These are phyloP conservation scores for Coendou prehensilis DNA, from an alignment of 2,797 vertebrate species.

Conservation along the genomic window DNA sequence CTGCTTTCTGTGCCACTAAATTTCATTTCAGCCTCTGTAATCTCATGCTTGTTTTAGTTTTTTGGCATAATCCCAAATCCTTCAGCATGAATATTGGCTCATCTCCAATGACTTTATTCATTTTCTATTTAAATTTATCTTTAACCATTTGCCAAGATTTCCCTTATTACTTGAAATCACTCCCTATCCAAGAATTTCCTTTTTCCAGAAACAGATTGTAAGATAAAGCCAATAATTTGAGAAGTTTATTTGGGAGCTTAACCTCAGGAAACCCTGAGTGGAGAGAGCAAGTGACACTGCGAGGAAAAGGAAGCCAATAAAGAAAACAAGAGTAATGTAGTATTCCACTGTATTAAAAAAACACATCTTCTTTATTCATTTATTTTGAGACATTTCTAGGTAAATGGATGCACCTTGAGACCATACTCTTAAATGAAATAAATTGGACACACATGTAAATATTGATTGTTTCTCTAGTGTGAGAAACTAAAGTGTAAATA, in stretches of 20 bases:
- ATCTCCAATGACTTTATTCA: conserved; percentile 2
- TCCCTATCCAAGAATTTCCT: not conserved
- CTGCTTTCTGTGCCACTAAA: not conserved
- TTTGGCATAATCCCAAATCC: not conserved
- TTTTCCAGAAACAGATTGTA: not conserved
- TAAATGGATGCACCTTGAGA: not conserved
- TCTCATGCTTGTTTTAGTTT: not conserved
- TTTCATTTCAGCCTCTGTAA: not conserved
- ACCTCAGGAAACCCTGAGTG: not conserved
- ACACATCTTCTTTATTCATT: not conserved
- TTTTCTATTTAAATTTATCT: not conserved
- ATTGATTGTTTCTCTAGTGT: not conserved
- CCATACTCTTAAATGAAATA: not conserved
- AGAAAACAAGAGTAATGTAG: not conserved
- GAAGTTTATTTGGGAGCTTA: not conserved
- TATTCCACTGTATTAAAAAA: not conserved
- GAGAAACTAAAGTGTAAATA: not conserved
- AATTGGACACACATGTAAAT: not conserved
- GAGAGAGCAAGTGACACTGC: not conserved
- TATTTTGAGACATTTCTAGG: not conserved
- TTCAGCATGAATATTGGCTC: not conserved
- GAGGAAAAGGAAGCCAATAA: not conserved
- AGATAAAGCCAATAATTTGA: not conserved
- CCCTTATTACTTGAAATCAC: not conserved
- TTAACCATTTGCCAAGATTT: not conserved